These are phyloP conservation scores for Hydrotaea diabolus DNA, from an alignment of 2,888 invertebrate genomes.

Conservation along the genomic window DNA sequence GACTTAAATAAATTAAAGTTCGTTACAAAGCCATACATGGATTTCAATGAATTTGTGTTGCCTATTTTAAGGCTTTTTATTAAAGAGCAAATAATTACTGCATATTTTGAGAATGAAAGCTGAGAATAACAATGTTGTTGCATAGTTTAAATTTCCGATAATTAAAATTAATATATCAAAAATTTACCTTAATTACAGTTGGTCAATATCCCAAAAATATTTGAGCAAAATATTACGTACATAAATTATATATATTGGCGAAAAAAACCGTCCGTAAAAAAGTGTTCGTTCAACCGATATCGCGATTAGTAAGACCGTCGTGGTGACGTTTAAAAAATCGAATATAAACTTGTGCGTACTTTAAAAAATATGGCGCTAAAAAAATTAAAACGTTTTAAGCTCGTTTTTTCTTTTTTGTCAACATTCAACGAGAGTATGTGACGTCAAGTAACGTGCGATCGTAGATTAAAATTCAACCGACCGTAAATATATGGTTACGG, in stretches of 20 bases:
- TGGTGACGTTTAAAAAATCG: background rate
- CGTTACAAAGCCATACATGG: too few species aligned
- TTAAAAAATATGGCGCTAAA: background rate
- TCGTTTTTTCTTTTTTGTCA: background rate
- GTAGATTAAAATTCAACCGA: slow-evolving; percentile 9
- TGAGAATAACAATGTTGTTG: too few species aligned
- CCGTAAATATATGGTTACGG: background rate
- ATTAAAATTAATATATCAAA: background rate
- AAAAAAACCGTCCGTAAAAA: background rate
- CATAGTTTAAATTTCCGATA: too few species aligned
- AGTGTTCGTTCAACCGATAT: too few species aligned
- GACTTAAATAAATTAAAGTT: too few species aligned
- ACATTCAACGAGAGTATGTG: background rate
- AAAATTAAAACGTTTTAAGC: background rate
- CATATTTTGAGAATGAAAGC: too few species aligned
- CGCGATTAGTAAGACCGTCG: background rate
- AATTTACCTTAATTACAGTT: background rate
- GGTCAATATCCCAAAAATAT: background rate
- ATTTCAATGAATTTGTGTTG: too few species aligned
- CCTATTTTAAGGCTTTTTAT: too few species aligned
- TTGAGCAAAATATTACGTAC: slow-evolving; percentile 11
- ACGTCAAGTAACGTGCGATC: background rate
- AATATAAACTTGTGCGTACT: slow-evolving; percentile 16
- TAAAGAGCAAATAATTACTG: too few species aligned
- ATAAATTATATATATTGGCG: background rate